A percentile compares a stretch with the other conserved stretches of the same genome.
These are phyloP conservation scores for Tetramorium bicarinatum DNA, from an alignment of 2,888 invertebrate species.

Conservation along the genomic window DNA sequence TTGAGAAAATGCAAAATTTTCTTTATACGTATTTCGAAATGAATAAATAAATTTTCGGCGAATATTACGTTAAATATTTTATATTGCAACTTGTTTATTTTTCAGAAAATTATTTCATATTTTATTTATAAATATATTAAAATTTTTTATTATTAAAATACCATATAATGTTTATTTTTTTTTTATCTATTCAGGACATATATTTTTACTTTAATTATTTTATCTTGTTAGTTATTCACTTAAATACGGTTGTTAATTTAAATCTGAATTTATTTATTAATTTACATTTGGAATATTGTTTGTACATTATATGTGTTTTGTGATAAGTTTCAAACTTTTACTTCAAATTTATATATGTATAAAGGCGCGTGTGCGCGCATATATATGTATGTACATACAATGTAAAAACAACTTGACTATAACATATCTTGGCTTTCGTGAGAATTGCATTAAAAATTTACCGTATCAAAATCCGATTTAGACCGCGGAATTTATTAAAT, in stretches of 20 bases:
- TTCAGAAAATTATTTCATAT: too few relatives aligned
- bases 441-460: constrained; percentile 71
- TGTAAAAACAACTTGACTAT: constrained; percentile 61
- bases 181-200: too few relatives aligned
- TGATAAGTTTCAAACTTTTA: not conserved
- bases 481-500: constrained; percentile 54
- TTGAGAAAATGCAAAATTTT: not conserved
- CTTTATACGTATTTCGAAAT: not conserved
- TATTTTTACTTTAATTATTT: not conserved
- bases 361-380: too few relatives aligned
- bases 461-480: constrained; percentile 25
- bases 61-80: too few relatives aligned
- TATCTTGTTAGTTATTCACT: too few relatives aligned
- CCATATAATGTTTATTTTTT: too few relatives aligned
- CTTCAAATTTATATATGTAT: too few relatives aligned
- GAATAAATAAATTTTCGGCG: not conserved
- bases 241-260: not conserved
- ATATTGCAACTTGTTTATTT: not conserved
- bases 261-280: not conserved
- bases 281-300: not conserved
- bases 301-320: not conserved
- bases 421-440: constrained; percentile 62
- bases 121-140: too few relatives aligned
- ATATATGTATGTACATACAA: constrained; percentile 31
- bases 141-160: too few relatives aligned